Conservation (phyloP, 2,113 vertebrate genomes). For the Chaetura pelagica region DNA sequence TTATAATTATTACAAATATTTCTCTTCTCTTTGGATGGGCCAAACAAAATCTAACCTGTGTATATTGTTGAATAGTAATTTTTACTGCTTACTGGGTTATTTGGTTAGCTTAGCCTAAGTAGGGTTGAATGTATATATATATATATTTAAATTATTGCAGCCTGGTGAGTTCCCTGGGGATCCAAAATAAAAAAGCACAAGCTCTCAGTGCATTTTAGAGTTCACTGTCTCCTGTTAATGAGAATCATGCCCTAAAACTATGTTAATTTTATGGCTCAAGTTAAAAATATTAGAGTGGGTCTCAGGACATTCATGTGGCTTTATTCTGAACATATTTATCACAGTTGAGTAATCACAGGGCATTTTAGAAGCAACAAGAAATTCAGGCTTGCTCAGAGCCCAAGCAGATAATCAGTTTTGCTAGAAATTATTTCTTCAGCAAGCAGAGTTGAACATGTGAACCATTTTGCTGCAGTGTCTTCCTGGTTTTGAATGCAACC, state of each 20-base stretch:
- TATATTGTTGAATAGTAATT: neutral
- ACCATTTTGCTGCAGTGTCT: neutral
- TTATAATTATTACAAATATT: neutral
- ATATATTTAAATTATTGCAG: neutral
- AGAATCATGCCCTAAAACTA: constrained; percentile 1
- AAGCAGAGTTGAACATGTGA: neutral
- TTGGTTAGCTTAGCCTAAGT: neutral
- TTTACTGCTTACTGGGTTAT: neutral
- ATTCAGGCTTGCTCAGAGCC: neutral
- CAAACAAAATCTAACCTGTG: neutral
- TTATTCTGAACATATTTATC: neutral
- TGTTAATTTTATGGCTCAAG: neutral
- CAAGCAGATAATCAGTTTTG: neutral
- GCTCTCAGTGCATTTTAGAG: neutral
- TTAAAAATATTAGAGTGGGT: neutral
- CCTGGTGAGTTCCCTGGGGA: neutral
- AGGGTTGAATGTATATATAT: neutral
- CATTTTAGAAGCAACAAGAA: neutral
- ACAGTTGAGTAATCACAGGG: neutral
- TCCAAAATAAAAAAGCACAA: neutral
- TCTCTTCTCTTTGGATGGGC: neutral
- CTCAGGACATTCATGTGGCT: neutral
- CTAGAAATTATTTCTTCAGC: neutral
- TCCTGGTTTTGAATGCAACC: neutral
- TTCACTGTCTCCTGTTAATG: neutral